phyloP scores from a whole-genome alignment of 2,888 invertebrate species.

The Agrochola litura region DNA sequence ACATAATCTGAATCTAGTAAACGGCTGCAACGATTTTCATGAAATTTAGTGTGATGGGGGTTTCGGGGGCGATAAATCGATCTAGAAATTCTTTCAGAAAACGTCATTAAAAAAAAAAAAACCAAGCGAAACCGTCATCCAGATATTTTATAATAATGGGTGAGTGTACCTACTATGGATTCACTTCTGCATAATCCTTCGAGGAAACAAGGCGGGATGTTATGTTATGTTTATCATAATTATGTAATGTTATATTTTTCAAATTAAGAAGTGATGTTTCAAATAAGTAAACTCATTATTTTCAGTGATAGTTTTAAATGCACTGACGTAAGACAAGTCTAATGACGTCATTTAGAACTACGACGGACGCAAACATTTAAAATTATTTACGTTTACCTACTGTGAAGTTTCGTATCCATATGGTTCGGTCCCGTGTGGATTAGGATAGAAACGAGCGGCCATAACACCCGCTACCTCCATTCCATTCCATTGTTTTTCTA shows the following conservation, averaged over 20 bases:
- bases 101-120: too few relatives aligned
- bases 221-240: neutral
- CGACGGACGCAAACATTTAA: constrained; percentile 20
- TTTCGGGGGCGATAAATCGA: too few relatives aligned
- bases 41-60: too few relatives aligned
- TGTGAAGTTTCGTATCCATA: constrained; percentile 16
- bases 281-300: constrained; percentile 25
- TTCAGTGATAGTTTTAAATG: constrained; percentile 26
- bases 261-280: constrained; percentile 16
- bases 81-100: too few relatives aligned
- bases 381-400: constrained; percentile 28
- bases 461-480: constrained; percentile 1
- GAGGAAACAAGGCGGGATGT: too few relatives aligned
- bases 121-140: too few relatives aligned
- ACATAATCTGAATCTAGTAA: too few relatives aligned
- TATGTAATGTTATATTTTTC: neutral
- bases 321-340: constrained; percentile 22
- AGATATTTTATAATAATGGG: neutral
- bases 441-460: neutral
- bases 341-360: constrained; percentile 41
- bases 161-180: too few relatives aligned
- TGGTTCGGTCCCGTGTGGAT: constrained; percentile 2
- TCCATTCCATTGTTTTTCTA: constrained; percentile 4
- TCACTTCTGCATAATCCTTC: too few relatives aligned
- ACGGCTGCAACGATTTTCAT: too few relatives aligned